A percentile compares a stretch with the other conserved stretches of the same genome.
phyloP scores from a whole-genome alignment of 2,888 invertebrate species.

The Drosophila anomelani region DNA sequence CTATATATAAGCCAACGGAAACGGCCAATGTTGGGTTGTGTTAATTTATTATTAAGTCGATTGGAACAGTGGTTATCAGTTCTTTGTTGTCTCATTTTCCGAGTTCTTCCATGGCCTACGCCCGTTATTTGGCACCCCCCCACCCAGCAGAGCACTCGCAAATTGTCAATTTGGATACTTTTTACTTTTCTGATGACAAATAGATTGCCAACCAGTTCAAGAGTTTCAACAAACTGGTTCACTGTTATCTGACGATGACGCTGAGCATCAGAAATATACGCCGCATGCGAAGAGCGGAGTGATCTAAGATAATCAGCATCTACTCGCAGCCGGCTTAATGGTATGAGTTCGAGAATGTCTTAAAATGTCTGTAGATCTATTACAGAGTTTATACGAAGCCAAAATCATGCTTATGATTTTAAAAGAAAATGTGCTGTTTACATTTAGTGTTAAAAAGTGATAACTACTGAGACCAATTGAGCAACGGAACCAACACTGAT shows the following conservation, averaged over 20 bases:
- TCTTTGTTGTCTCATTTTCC: constrained; percentile 27
- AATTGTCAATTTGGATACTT: constrained; percentile 1
- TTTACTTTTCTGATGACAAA: constrained; percentile 59
- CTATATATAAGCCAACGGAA: constrained; percentile 30
- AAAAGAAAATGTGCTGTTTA: background rate
- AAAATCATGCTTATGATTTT: background rate
- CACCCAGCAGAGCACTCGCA: background rate
- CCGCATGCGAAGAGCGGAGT: constrained; percentile 3
- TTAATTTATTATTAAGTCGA: constrained; percentile 21
- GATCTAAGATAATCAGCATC: constrained; percentile 32
- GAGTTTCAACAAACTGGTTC: constrained; percentile 54
- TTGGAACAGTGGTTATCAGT: constrained; percentile 15
- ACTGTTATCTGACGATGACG: constrained; percentile 45
- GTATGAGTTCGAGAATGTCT: constrained; percentile 3
- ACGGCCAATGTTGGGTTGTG: background rate
- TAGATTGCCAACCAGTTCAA: constrained; percentile 49
- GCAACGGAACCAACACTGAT: no score
- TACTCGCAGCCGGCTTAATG: background rate
- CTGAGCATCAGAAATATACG: constrained; percentile 25
- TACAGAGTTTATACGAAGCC: background rate
- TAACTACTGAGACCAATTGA: background rate
- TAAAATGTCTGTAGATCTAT: constrained; percentile 1
- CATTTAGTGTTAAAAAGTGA: background rate
- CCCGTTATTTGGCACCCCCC: background rate
- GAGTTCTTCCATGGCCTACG: constrained; percentile 10